Evolutionary conservation across 1,140 invertebrate genomes (phyloP), one percentile per base, ranked within the genome.

Genomic region (Acyrthosiphon pisum): DNA sequence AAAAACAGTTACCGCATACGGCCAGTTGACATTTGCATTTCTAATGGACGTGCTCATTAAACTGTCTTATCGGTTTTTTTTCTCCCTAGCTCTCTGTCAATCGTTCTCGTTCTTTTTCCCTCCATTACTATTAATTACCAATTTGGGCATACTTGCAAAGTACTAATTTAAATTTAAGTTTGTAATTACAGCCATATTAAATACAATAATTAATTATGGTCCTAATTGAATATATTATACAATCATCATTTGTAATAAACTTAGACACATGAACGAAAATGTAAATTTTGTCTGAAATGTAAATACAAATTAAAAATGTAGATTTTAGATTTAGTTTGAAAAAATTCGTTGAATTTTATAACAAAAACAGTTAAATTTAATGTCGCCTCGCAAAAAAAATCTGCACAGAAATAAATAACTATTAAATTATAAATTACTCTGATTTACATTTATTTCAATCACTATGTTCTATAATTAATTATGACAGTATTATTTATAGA

Each of bases 21-120:
- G 87, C 48, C 48, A 89, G 48, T 89, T 53, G 48, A 53, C 48
- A 89, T 89, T 89, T 89, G 48, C 87, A 89, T 89, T 89, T 89
- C 30, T 89, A 89, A 89, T 89, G 87, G 48, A 89, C 20, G 48
- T 26, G 48, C 35, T 53, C 86, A 88, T 88, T 88, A 88, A 50
- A 50, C 26, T 86, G 83, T 86, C 83, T 86, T 86, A 86, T 86
- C 37, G 41, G 41, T 84, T 84, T 41, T 84, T n/a, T 50, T 50
- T 50, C 8, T 7, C 3, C 8, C 37, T 84, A 9, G 26, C 83
- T 50, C 3, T 53, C 22, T 37, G 20, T 89, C 48, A n/a, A n/a
- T 35, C 48, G 20, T 2, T 53, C 11, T 88, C 14, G 35, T 88
- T 88, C 6, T 50, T 50, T 35, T 20, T 35, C 8, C n/a, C 37